A percentile compares a stretch with the other conserved stretches of the same genome.
These are phyloP conservation scores for Pollachius pollachius DNA, from an alignment of 2,113 vertebrate genomes.

Conservation along the genomic window DNA sequence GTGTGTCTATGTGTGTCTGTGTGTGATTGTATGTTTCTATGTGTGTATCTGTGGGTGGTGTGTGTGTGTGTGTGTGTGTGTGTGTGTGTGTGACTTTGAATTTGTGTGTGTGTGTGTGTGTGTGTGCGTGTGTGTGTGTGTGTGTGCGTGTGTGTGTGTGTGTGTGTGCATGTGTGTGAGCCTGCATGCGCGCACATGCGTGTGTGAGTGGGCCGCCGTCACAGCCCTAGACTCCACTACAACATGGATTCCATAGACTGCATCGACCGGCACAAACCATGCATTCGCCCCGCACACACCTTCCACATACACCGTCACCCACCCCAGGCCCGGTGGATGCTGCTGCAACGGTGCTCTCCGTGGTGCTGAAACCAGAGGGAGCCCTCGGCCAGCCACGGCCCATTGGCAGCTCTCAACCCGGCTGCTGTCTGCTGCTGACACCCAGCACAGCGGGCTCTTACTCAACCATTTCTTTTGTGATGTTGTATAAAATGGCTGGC, in stretches of 20 bases:
- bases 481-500: conserved; percentile 19
- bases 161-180: conserved; percentile 8
- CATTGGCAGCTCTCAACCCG: conserved; percentile 30
- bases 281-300: conserved; percentile 22
- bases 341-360: conserved; percentile 67
- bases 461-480: not conserved
- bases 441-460: conserved; percentile 7
- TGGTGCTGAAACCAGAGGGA: conserved; percentile 56
- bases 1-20: too few relatives aligned
- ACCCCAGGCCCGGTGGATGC: conserved; percentile 14
- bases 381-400: conserved; percentile 58
- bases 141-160: not conserved
- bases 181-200: too few relatives aligned
- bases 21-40: too few relatives aligned
- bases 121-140: conserved; percentile 6
- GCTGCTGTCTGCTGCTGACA: conserved; percentile 27
- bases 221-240: too few relatives aligned
- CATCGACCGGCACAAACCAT: too few relatives aligned
- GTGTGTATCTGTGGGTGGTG: too few relatives aligned
- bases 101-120: too few relatives aligned
- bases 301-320: conserved; percentile 1
- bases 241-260: too few relatives aligned
- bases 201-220: too few relatives aligned
- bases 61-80: too few relatives aligned
- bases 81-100: too few relatives aligned